These are phyloP conservation scores for Frankliniella intonsa DNA, from an alignment of 2,888 invertebrate genomes.

Conservation along the genomic window DNA sequence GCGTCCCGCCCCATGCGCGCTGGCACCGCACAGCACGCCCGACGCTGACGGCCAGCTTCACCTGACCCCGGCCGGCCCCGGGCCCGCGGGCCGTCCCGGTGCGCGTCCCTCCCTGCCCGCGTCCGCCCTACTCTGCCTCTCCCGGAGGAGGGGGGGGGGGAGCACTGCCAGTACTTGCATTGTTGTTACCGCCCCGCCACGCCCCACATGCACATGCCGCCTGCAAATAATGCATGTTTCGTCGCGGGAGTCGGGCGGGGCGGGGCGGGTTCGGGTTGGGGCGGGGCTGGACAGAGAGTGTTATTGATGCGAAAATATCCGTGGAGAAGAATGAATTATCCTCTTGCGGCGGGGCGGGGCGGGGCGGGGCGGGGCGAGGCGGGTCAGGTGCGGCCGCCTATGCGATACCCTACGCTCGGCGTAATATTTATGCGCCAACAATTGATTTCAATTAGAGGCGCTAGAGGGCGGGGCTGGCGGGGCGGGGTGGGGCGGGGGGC, in stretches of 20 bases:
- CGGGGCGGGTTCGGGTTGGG: not conserved
- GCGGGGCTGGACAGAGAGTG: not conserved
- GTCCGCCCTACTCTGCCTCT: no score
- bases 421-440: not conserved
- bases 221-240: conserved; percentile 2
- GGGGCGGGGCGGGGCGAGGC: not conserved
- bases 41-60: not conserved
- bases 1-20: no score
- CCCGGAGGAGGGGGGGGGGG: no score
- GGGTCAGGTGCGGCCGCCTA: not conserved
- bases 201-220: not conserved
- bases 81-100: no score
- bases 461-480: no score
- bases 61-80: no score
- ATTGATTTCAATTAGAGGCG: conserved; percentile 3
- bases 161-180: not conserved
- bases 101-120: no score
- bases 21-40: not conserved
- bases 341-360: not conserved
- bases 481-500: no score
- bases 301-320: conserved; percentile 22
- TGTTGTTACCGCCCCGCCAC: not conserved
- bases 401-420: not conserved
- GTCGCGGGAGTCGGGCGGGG: not conserved
- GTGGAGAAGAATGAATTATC: conserved; percentile 15